Evolutionary conservation across 2,797 vertebrate genomes (phyloP).

Genomic region (Pygocentrus nattereri): DNA sequence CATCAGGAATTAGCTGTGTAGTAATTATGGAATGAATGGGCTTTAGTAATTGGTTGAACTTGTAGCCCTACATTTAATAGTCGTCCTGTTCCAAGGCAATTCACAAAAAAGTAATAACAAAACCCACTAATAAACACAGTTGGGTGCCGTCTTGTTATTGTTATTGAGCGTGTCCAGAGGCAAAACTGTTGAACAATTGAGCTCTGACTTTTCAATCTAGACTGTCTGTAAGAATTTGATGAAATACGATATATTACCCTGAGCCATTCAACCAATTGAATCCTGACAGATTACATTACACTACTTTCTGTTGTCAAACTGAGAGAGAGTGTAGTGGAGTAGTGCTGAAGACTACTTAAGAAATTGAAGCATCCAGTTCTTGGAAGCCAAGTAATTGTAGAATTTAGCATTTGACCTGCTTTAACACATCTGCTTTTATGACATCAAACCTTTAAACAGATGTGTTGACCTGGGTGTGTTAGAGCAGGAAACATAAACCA

Average conservation of each 20-base stretch:
- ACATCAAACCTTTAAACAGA: too few relatives aligned
- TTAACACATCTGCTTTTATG: not conserved
- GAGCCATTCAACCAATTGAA: not conserved
- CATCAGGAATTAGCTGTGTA: not conserved
- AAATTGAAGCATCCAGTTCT: not conserved
- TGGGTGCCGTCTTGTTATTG: not conserved
- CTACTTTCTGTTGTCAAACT: not conserved
- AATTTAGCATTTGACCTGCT: not conserved
- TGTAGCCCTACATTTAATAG: too few relatives aligned
- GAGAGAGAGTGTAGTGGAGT: too few relatives aligned
- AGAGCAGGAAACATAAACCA: not conserved
- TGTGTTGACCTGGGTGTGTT: not conserved
- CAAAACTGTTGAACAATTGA: not conserved
- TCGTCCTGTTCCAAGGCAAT: too few relatives aligned
- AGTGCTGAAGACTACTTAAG: not conserved
- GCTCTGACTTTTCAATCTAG: too few relatives aligned
- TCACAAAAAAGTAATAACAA: too few relatives aligned
- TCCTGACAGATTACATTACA: not conserved
- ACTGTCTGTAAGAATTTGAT: too few relatives aligned
- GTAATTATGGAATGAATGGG: too few relatives aligned
- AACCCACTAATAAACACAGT: too few relatives aligned
- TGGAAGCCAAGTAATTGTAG: not conserved
- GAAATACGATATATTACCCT: not conserved
- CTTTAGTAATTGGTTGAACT: too few relatives aligned
- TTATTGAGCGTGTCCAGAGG: not conserved